Evolutionary conservation across 2,888 invertebrate genomes (phyloP).

Genomic region (Chymomyza amoena): DNA sequence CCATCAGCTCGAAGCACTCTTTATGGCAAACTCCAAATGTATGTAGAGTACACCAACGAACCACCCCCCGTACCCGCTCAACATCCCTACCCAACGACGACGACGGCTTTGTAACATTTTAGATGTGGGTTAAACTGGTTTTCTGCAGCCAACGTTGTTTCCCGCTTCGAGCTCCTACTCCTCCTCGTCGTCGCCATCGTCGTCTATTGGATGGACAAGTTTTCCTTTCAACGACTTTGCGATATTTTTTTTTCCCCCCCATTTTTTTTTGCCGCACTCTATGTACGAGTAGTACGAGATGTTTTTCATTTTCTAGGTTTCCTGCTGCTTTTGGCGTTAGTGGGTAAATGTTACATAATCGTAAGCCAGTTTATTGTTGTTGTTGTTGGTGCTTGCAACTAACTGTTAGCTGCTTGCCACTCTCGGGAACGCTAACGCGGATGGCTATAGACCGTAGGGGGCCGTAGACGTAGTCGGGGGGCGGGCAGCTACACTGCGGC

Average conservation of each 20-base stretch:
- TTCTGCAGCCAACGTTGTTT: not conserved
- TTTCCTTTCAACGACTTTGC: slow-evolving; percentile 63
- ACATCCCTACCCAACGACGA: not conserved
- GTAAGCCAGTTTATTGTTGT: slow-evolving; percentile 23
- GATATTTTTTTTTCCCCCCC: slow-evolving; percentile 28
- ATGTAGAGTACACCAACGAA: not conserved
- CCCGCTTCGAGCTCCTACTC: not conserved
- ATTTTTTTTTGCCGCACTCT: no score
- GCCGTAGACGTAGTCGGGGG: no score
- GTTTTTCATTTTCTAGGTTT: slow-evolving; percentile 67
- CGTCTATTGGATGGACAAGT: slow-evolving; percentile 41
- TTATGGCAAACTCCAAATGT: not conserved
- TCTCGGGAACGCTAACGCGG: no score
- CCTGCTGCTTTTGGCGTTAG: slow-evolving; percentile 72
- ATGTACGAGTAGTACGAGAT: not conserved
- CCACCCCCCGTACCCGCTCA: not conserved
- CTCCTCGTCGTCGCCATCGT: not conserved
- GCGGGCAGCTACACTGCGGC: not conserved
- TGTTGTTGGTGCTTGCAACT: not conserved
- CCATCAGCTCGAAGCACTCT: not conserved
- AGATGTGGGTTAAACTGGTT: not conserved
- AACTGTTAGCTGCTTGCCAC: not conserved
- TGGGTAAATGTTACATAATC: slow-evolving; percentile 77
- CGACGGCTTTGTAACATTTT: not conserved
- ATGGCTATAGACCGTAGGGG: not conserved